phyloP scores from a whole-genome alignment of 2,888 invertebrate species.

The Nemapogon koenigi region DNA sequence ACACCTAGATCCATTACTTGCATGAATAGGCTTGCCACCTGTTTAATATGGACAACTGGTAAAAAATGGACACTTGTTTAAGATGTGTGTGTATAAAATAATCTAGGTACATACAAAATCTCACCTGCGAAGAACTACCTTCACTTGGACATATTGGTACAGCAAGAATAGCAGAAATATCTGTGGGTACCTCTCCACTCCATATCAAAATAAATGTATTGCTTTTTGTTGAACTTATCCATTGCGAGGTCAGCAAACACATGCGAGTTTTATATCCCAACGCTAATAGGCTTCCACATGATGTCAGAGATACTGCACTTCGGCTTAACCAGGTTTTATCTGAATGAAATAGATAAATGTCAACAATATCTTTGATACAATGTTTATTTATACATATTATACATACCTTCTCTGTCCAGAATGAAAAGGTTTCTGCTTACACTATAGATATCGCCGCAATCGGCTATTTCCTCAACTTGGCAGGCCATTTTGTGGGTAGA shows the following conservation, averaged over 20 bases:
- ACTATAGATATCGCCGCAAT: slow-evolving; percentile 65
- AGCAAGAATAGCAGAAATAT: slow-evolving; percentile 38
- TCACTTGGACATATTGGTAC: slow-evolving; percentile 47
- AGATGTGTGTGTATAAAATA: too few species aligned
- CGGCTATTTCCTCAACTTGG: slow-evolving; percentile 69
- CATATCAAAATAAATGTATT: slow-evolving; percentile 51
- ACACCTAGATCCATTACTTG: too few species aligned
- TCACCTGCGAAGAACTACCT: slow-evolving; percentile 56
- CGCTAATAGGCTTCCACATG: slow-evolving; percentile 48
- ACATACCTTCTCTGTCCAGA: slow-evolving; percentile 50
- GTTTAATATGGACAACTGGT: too few species aligned
- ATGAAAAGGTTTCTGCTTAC: slow-evolving; percentile 65
- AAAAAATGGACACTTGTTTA: too few species aligned
- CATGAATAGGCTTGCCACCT: too few species aligned
- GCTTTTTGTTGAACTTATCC: slow-evolving; percentile 49
- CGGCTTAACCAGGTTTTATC: slow-evolving; percentile 50
- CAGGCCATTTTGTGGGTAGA: slow-evolving; percentile 43
- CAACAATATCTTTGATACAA: slow-evolving; percentile 3
- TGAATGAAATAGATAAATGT: slow-evolving; percentile 22
- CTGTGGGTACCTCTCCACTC: slow-evolving; percentile 50
- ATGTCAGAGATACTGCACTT: slow-evolving; percentile 46
- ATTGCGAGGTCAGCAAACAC: slow-evolving; percentile 47
- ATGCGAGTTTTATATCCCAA: slow-evolving; percentile 44
- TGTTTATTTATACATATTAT: slow-evolving; percentile 5
- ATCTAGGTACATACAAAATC: too few species aligned